Base-by-base conservation (phyloP, 2,797 vertebrate genomes). In the Scolopax rusticola region DNA sequence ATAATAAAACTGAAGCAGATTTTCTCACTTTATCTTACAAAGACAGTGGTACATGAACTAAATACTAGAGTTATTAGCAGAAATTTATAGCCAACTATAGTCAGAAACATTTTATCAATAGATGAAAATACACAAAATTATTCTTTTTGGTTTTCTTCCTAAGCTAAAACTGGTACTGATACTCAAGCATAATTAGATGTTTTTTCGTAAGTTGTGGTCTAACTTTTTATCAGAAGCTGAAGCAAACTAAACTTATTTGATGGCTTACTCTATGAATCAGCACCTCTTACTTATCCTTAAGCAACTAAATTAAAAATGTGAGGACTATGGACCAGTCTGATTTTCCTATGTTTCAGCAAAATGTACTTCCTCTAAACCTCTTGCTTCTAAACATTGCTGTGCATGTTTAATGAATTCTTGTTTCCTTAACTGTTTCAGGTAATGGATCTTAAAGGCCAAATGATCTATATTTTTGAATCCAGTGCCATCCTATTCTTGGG, bases 381-480 rank as follows among this genome's bases (percentile, higher is more conserved):
- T 50, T 69, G 30, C 38, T 87, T 87, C n/a, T 94, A 81, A 80
- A 76, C 32, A 82, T 33, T 84, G 51, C 21, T 51, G 25, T 51
- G 32, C 18, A 41, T 60, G 15, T 54, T 70, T 95, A 25, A 18
- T 85, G 25, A 93, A 82, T 83, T 90, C 33, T 75, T 96, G 13
- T 94, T 91, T 95, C 38, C 90, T 91, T 88, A 73, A 86, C 67
- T 95, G 64, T 96, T 97, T 51, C 93, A 99, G 99, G 98, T 98
- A 85, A 99, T 99, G 99, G 99, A 99, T 95, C 98, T 99, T 67
- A 99, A 99, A 98, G 99, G 99, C 85, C 99, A 99, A 97, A 99
- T 99, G 99, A 99, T 99, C 97, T 99, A 99, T 91, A 99, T 99
- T 81, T 97, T 99, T 36, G 99, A 99, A 96, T 99, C 99, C 87